Base-by-base conservation (phyloP, 2,113 vertebrate species). In the Sander lucioperca region DNA sequence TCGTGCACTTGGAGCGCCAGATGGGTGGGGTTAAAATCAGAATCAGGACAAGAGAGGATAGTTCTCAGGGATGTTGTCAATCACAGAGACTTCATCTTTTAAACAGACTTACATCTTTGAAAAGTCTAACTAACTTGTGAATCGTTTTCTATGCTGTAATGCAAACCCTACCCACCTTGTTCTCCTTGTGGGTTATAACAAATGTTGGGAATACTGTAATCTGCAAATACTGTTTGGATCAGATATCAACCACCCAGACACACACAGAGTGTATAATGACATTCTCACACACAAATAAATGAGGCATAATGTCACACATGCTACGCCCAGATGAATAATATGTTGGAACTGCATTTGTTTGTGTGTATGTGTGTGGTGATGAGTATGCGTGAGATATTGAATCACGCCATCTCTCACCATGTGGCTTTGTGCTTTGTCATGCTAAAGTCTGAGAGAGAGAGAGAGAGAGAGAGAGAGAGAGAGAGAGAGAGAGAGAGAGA, bases 391-490 rank as follows among this genome's bases (percentile, higher is more conserved):
- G 67, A 54, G 51, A 68, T 78, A 19, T 45, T 58, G 36, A 63
- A 45, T 58, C 62, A 53, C 63, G 64, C 39, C 21, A 51, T 65
- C 16, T 79, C 51, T 74, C 69, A 66, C 84, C 77, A 65, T 89
- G 82, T 69, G 74, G 59, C 73, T 74, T 83, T 67, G 50, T 75
- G n/a, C n/a, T n/a, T n/a, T n/a, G n/a, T n/a, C n/a, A n/a, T n/a
- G n/a, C n/a, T n/a, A n/a, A n/a, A n/a, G n/a, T n/a, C n/a, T n/a
- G 78, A 71, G 33, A 33, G 33, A 33, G 30, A 33, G 30, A 5
- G 30, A 33, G 30, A 6, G 33, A 1, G 33, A 6, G 33, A 33
- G 30, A 33, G 30, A 5, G 5, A 33, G 30, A 33, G 30, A 5
- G 30, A 6, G 30, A 5, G 30, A 6, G 30, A 5, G 30, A 6